phyloP scores from a whole-genome alignment of 2,888 invertebrate species.

The Drosophila atroscutellata region DNA sequence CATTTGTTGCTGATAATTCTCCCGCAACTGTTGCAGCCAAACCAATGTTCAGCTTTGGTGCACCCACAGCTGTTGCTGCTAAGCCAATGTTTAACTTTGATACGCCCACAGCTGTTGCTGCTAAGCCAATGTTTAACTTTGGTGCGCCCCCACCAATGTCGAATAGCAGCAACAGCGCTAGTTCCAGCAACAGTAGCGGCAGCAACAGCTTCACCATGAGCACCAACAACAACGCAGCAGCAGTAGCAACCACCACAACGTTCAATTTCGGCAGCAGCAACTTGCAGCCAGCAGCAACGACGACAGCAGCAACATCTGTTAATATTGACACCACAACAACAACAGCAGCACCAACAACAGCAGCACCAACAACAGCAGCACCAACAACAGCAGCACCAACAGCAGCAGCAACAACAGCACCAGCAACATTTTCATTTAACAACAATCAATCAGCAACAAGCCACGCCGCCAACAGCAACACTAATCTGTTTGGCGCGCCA shows the following conservation, averaged over 20 bases:
- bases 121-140: slow-evolving; percentile 14
- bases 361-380: no score
- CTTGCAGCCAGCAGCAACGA: slow-evolving; percentile 1
- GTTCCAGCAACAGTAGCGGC: slow-evolving; percentile 8
- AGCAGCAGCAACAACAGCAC: background rate
- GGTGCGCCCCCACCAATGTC: slow-evolving; percentile 41
- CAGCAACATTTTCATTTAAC: slow-evolving; percentile 10
- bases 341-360: background rate
- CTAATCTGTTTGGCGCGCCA: slow-evolving; percentile 1
- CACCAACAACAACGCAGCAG: slow-evolving; percentile 19
- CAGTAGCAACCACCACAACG: slow-evolving; percentile 12
- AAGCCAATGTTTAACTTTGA: slow-evolving; percentile 16
- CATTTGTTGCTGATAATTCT: slow-evolving; percentile 26
- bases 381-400: slow-evolving; percentile 6
- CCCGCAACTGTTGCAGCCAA: slow-evolving; percentile 15
- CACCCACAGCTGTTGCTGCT: slow-evolving; percentile 13
- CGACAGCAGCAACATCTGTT: slow-evolving; percentile 21
- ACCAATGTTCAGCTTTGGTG: slow-evolving; percentile 2
- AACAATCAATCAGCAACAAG: background rate
- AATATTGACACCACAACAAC: background rate
- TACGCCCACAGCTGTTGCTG: slow-evolving; percentile 17
- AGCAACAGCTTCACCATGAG: slow-evolving; percentile 3
- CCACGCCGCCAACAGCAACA: slow-evolving; percentile 2
- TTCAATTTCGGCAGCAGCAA: slow-evolving; percentile 38
- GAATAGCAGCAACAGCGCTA: slow-evolving; percentile 25